These are phyloP conservation scores for Andrena camellia DNA, from an alignment of 2,888 invertebrate genomes.

Conservation along the genomic window DNA sequence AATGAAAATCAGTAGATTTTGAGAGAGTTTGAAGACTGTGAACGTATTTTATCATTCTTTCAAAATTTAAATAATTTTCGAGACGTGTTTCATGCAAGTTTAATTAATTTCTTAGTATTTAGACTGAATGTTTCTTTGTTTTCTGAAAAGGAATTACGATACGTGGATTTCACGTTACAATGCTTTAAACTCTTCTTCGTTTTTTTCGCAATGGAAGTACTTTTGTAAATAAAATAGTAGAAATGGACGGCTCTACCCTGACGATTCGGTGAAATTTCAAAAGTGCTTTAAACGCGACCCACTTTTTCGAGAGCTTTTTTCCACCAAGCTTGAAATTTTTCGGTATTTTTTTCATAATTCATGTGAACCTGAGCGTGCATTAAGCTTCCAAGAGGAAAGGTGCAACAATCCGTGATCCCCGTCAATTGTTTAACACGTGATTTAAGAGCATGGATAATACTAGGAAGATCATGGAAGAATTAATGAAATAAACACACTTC, in stretches of 20 bases:
- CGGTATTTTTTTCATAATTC: not conserved
- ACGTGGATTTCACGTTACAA: not conserved
- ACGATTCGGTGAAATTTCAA: slow-evolving; percentile 20
- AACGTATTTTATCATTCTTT: too few species aligned
- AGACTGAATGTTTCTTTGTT: not conserved
- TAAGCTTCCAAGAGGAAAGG: not conserved
- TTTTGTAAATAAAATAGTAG: slow-evolving; percentile 13
- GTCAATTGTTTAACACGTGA: not conserved
- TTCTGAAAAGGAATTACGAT: not conserved
- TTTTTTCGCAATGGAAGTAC: not conserved
- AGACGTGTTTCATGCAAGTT: too few species aligned
- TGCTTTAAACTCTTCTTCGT: not conserved
- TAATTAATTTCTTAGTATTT: not conserved
- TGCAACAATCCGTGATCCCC: not conserved
- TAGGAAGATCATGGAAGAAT: too few species aligned
- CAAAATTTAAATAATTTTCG: too few species aligned
- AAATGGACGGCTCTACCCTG: slow-evolving; percentile 26
- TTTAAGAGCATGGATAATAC: not conserved
- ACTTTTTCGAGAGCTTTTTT: slow-evolving; percentile 23
- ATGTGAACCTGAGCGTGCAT: not conserved
- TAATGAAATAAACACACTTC: too few species aligned
- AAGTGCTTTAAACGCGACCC: slow-evolving; percentile 17
- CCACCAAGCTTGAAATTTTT: slow-evolving; percentile 3
- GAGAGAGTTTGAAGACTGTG: too few species aligned
- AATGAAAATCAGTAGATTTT: too few species aligned